Base-by-base conservation (phyloP, 2,888 invertebrate genomes). In the Osedax fenrisi region DNA sequence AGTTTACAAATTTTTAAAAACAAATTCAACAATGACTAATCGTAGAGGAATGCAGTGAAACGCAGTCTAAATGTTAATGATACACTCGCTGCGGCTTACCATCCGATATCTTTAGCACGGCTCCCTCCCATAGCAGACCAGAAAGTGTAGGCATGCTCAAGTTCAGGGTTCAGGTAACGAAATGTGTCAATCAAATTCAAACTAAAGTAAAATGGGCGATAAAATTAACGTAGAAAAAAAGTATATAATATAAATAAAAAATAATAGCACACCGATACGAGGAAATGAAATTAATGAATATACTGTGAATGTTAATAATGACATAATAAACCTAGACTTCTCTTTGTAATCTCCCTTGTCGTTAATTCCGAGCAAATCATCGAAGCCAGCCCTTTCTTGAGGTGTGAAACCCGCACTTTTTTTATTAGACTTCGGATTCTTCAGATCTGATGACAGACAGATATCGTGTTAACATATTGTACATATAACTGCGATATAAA, bases 71-170 rank as follows among this genome's bases (percentile, higher is more conserved):
- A n/a, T n/a, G n/a, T n/a, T n/a, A n/a, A n/a, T n/a, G n/a, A n/a
- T n/a, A n/a, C n/a, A n/a, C n/a, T n/a, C n/a, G n/a, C n/a, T n/a
- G n/a, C n/a, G n/a, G n/a, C n/a, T 86, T 84, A 91, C 95, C 97
- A 99, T 84, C 98, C 98, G 78, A 94, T 88, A 86, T 98, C 94
- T 81, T 91, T 94, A 10, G 89, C 87, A 72, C 97, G 88, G 3
- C 92, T 88, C 84, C 92, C 93, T 77, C 86, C 87, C 89, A 96
- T 91, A 83, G 94, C 96, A 0, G 93, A 90, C 97, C 97, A 98
- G 85, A 91, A 98, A 0, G 95, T 92, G 84, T 94, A 98, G 0
- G 90, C 90, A 5, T 88, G 90, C 3, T 88, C 89, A 80, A 88
- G 87, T 5, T 93, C 90, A 0, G 97, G 96, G 86, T 97, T 90